Conservation (phyloP, 2,797 vertebrate genomes). For the Acanthopagrus latus region DNA sequence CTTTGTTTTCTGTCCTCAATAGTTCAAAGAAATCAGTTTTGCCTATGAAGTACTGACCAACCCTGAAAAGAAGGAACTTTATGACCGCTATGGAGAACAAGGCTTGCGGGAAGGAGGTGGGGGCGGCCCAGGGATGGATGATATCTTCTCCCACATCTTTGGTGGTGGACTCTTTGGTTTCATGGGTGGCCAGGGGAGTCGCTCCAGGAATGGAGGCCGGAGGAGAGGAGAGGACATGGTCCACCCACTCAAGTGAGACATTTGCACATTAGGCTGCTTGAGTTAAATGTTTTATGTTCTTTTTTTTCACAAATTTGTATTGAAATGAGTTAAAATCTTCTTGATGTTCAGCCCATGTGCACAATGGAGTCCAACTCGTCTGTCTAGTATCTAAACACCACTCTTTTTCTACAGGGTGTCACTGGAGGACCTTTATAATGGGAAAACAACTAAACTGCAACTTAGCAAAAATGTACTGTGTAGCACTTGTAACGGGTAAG, state of each 20-base stretch:
- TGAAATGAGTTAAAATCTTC: not conserved
- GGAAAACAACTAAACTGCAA: conserved; percentile 98
- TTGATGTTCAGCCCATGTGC: not conserved
- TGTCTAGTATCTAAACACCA: conserved; percentile 2
- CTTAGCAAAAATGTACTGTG: conserved; percentile 99
- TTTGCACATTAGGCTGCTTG: not conserved
- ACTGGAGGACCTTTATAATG: conserved; percentile 98
- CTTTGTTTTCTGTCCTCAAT: conserved; percentile 20
- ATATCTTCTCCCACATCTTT: conserved; percentile 99
- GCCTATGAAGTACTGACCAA: conserved; percentile 98
- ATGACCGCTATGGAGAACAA: conserved; percentile 97
- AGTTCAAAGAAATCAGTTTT: conserved; percentile 99
- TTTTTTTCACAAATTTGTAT: not conserved
- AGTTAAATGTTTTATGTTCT: not conserved
- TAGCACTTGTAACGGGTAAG: conserved; percentile 97
- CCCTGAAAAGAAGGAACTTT: conserved; percentile 96
- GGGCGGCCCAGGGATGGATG: conserved; percentile 96
- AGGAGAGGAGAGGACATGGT: conserved; percentile 99
- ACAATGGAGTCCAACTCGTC: not conserved
- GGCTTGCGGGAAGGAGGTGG: conserved; percentile 97
- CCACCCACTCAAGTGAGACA: conserved; percentile 95
- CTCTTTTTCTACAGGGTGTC: conserved; percentile 87
- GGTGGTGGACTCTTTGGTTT: conserved; percentile 97
- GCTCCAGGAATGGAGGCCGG: conserved; percentile 94
- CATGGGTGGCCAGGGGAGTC: conserved; percentile 94